Evolutionary conservation across 2,113 vertebrate species (phyloP), one percentile per base, ranked within the genome.

Genomic region (Gambusia affinis): DNA sequence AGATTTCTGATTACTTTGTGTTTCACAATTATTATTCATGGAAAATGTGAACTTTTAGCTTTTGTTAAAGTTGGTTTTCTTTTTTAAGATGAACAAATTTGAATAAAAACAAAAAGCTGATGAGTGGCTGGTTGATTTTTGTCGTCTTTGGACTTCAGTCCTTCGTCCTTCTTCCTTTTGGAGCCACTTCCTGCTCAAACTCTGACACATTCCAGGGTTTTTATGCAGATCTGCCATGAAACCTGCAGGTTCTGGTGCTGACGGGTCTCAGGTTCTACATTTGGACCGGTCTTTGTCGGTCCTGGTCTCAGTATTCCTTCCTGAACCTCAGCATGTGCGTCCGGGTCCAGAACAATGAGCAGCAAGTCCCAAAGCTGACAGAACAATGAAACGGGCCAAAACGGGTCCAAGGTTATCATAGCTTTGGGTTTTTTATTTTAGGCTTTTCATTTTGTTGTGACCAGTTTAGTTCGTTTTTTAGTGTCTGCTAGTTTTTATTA

Each of bases 11-110:
- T 75, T 11, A 47, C 72, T 69, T 75, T 70, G 28, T 83, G 76
- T 81, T 77, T 80, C 64, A n/a, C 51, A 1, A 12, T 51, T 73
- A 31, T 72, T 44, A 11, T 77, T 67, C 37, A 67, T 82, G 78
- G 71, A 54, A 88, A 85, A 86, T 89, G 85, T 91, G 87, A 90
- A 89, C 33, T 70, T 51, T 86, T 29, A 70, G 60, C 47, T 51
- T 51, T 51, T 72, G 51, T 78, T 57, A 37, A 0, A 33, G 57
- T 84, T 65, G 63, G 27, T 76, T 19, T 65, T 67, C 7, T 82
- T 84, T 84, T 84, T 74, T 84, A 80, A 64, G 33, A 71, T 72
- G 60, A 78, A 71, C 14, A 42, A 68, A 70, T 73, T 85, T 79
- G 72, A 87, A 85, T 88, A 76, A 88, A 86, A 82, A 39, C 4